phyloP scores from a whole-genome alignment of 2,888 invertebrate species.

The Cetonia aurata region DNA sequence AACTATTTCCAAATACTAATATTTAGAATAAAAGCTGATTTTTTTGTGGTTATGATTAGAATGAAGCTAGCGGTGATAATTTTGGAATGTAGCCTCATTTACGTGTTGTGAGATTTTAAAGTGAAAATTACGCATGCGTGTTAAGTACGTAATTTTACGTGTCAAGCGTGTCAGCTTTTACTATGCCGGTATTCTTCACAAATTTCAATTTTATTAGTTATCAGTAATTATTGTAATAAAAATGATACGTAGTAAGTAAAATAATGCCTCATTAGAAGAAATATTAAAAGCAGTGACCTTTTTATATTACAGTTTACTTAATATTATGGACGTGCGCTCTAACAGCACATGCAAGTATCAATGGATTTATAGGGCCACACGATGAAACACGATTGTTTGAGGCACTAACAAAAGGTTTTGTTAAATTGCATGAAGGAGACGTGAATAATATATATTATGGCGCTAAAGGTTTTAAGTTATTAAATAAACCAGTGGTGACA shows the following conservation, averaged over 20 bases:
- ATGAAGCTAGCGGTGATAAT: too few species aligned
- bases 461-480: conserved; percentile 77
- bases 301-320: conserved; percentile 30
- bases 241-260: conserved; percentile 27
- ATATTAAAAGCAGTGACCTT: background rate
- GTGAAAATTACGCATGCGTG: conserved; percentile 35
- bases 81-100: too few species aligned
- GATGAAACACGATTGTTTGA: conserved; percentile 59
- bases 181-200: conserved; percentile 48
- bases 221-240: conserved; percentile 42
- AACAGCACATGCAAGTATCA: conserved; percentile 60
- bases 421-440: conserved; percentile 67
- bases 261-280: background rate
- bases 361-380: conserved; percentile 61
- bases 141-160: background rate
- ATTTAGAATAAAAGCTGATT: too few species aligned
- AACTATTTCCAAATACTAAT: too few species aligned
- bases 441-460: conserved; percentile 79
- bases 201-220: conserved; percentile 30
- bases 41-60: too few species aligned
- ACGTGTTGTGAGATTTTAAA: background rate
- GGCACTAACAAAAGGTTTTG: conserved; percentile 57
- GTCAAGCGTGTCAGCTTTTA: conserved; percentile 47
- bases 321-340: conserved; percentile 37
- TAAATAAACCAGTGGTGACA: conserved; percentile 73